Base-by-base conservation (phyloP, 2,888 invertebrate genomes). In the Synergus itoensis region DNA sequence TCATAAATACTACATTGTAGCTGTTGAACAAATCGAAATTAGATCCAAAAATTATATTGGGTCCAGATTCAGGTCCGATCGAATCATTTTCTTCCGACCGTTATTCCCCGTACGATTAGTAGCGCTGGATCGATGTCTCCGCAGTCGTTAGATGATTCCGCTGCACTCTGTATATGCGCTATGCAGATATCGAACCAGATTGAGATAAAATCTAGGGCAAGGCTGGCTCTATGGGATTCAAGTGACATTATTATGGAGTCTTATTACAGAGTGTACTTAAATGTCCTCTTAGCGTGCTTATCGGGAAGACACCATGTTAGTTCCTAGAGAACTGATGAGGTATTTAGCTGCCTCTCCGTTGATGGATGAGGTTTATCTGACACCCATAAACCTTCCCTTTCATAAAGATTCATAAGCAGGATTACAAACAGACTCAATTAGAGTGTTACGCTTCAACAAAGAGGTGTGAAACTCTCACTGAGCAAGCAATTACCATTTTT, bases 371-470 rank as follows among this genome's bases (percentile, higher is more conserved):
- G 86, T 87, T 89, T 87, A 88, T 83, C 84, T 83, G 80, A 85
- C 85, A 86, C 87, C 86, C 86, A 87, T 88, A 88, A 89, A 89
- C 86, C 87, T 87, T 88, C 88, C 84, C 89, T 87, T 86, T 88
- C 88, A 84, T 84, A 60, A 60, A 60, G 21, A 60, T 60, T 28
- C 48, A 28, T 86, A 87, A 87, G 87, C 86, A 82, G 84, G 85
- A 87, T 87, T 87, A 86, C 87, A 87, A 87, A 85, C 87, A 86
- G 86, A 84, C 84, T 87, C 87, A 87, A 87, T 87, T 87, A 87
- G 85, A 84, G 77, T 80, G 80, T 73, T 64, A 77, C 57, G 18
- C 45, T 36, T 60, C 60, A 76, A 76, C 60, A 67, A 78, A 79
- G 83, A 81, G 82, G 79, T 53, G 53, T 73, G 73, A 73, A 53